Base-by-base conservation (phyloP, 35 echinoderm and acorn worm species). In the Anneissia japonica region DNA sequence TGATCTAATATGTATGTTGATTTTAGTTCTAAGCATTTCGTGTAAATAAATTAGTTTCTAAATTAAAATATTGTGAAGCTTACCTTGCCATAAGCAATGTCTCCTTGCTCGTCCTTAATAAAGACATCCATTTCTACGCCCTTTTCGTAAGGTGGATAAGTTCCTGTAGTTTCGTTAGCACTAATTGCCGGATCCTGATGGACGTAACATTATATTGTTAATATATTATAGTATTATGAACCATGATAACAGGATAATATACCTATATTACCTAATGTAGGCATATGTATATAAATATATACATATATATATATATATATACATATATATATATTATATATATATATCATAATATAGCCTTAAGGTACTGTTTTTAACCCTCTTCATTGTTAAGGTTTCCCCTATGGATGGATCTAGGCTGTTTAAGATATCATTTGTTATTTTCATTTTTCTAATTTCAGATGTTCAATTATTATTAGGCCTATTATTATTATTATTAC, bases 181-280 rank as follows among this genome's bases (percentile, higher is more conserved):
- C 83, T 81, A 46, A 97, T 97, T 16, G 94, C 94, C 21, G 94
- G 94, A 86, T 97, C 94, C 94, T 97, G 21, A 73, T 51, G 51
- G 0, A 36, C 31, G 11, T 39, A 75, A 35, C 13, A 36, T 75
- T 9, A 55, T 3, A 81, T 11, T 23, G 36, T 0, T 33, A 17
- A 17, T 32, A 33, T 78, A 16, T 29, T 33, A 33, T n/a, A 23
- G 13, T 32, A 32, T 35, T 80, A 12, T 12, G 51, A 12, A 64
- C 51, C 12, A 64, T n/a, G 12, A n/a, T n/a, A 64, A 14, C 51
- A 64, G 12, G n/a, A 14, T n/a, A 64, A 14, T 14, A 64, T n/a
- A n/a, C 51, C n/a, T 12, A 14, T 64, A 64, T 64, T n/a, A 64
- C 12, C n/a, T 64, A 12, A 64, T 14, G 51, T 7, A 75, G 26